Percentiles rank a stretch among this genome's conserved stretches.
These are phyloP conservation scores for Calypte anna DNA, from an alignment of 2,113 vertebrate species.

Conservation along the genomic window DNA sequence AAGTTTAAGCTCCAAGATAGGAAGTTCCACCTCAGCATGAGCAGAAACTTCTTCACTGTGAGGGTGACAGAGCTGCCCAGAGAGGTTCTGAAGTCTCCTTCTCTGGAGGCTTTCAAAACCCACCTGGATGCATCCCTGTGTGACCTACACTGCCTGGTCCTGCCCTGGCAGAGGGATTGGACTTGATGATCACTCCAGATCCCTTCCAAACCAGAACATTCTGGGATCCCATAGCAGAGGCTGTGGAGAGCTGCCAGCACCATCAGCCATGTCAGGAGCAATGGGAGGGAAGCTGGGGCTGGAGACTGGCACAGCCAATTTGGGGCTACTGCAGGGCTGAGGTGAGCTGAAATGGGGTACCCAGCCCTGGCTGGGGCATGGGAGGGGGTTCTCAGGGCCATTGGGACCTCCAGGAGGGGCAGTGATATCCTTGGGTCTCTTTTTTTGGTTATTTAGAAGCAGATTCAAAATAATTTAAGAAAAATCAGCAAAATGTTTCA, in stretches of 20 bases:
- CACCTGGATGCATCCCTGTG: too few relatives aligned
- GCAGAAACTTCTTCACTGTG: too few relatives aligned
- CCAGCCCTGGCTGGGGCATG: accelerated
- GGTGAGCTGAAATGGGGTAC: neutral
- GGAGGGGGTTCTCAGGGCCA: neutral
- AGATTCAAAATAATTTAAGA: neutral
- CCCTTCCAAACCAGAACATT: too few relatives aligned
- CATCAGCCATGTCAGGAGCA: neutral
- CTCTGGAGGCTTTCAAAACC: too few relatives aligned
- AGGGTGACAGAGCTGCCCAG: too few relatives aligned
- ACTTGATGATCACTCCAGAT: too few relatives aligned
- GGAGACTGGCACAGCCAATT: neutral
- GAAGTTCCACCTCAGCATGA: too few relatives aligned
- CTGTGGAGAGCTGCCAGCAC: neutral
- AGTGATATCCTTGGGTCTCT: neutral
- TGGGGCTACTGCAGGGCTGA: accelerated
- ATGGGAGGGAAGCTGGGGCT: neutral
- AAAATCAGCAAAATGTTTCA: neutral
- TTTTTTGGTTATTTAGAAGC: neutral
- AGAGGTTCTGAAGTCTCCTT: too few relatives aligned
- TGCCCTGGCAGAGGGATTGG: too few relatives aligned
- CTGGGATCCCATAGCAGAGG: neutral
- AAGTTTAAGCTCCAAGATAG: too few relatives aligned
- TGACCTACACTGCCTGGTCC: too few relatives aligned
- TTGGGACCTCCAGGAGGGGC: accelerated